Evolutionary conservation across 1,140 invertebrate genomes (phyloP).

Genomic region (Oncopeltus fasciatus): DNA sequence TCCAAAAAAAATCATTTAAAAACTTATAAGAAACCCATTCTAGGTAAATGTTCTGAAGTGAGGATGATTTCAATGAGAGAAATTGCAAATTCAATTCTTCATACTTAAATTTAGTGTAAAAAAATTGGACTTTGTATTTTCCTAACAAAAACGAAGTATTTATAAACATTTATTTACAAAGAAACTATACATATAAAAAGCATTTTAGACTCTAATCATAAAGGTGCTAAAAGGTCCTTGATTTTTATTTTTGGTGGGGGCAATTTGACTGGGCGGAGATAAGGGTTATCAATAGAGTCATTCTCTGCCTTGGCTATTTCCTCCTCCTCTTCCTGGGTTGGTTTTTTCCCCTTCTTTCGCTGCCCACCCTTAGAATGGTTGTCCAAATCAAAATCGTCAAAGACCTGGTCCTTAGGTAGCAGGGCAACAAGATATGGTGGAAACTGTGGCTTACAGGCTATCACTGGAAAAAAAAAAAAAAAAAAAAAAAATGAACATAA

Average conservation of each 20-base stretch:
- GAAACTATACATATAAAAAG: no score
- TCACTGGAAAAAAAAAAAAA: conserved; percentile 47
- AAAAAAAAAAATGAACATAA: conserved; percentile 5
- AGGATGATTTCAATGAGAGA: no score
- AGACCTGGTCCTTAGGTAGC: conserved; percentile 84
- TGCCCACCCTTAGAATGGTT: conserved; percentile 42
- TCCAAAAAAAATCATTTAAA: no score
- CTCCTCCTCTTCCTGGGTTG: conserved; percentile 36
- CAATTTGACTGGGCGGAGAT: conserved; percentile 58
- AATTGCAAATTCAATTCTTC: no score
- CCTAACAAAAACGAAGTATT: no score
- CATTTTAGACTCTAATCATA: no score
- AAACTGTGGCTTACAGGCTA: conserved; percentile 68
- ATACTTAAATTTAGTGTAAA: no score
- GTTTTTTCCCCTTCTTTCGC: conserved; percentile 38
- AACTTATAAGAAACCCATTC: no score
- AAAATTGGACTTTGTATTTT: no score
- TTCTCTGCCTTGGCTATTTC: conserved; percentile 36
- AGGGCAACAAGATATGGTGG: conserved; percentile 74
- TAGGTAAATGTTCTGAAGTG: no score
- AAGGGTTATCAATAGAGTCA: conserved; percentile 72
- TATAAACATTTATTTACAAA: no score
- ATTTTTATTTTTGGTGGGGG: conserved; percentile 24
- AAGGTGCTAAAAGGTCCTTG: conserved; percentile 15
- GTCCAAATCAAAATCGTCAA: conserved; percentile 77